Evolutionary conservation across 1,140 invertebrate genomes (phyloP), one percentile per base, ranked within the genome.

Genomic region (Camponotus vicinus): DNA sequence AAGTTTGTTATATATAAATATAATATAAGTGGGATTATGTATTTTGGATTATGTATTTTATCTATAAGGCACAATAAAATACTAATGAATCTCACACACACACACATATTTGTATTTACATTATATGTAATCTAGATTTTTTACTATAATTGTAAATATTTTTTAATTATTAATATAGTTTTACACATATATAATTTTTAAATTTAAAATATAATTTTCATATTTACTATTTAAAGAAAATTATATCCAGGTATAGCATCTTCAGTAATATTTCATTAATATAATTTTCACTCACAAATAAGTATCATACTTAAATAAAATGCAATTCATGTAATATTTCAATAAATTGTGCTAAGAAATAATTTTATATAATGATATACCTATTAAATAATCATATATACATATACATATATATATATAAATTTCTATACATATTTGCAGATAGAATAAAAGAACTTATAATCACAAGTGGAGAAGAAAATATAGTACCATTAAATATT

Each of bases 381-480:
- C 52, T 40, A 0, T 34, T 6, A 59, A 27, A 70, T 57, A 59
- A 80, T 55, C 0, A 32, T 34, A 57, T 8, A 40, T 66, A 15
- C 15, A 63, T 27, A 27, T 0, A 27, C 1, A 27, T 27, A 27
- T 27, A 27, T 27, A 27, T 27, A 27, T 27, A 27, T 27, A 27
- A 27, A 27, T 27, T 77, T 34, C 32, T 69, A 76, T 67, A 61
- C 34, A n/a, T 70, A 18, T 86, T 91, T 75, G 11, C 40, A 94
- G 95, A 94, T 40, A 93, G 95, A 86, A 94, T 95, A 91, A 95
- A 97, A 96, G 98, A 99, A 93, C 89, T 99, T 3, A 96, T 99
- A 4, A 98, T 99, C 82, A 99, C 98, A 5, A 98, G 98, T 59
- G 98, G 98, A n/a, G 98, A 98, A 32, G 98, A 99, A 96, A 99